Conservation (phyloP, 2,888 invertebrate genomes). For the Tromatobia lineatoria region DNA sequence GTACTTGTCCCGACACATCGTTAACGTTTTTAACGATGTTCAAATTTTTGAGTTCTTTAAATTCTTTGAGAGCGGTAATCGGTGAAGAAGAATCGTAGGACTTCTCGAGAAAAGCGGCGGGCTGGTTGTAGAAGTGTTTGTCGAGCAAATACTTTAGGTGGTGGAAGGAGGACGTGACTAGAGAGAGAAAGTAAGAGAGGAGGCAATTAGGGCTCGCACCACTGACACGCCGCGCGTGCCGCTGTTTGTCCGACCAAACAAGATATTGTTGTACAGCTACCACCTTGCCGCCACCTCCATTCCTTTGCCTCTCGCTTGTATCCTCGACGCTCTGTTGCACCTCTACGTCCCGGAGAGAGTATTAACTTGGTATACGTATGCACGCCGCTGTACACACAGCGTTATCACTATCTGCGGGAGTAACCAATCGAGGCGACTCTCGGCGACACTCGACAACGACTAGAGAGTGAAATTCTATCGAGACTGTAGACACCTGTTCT, state of each 20-base stretch:
- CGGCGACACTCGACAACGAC: constrained; percentile 21
- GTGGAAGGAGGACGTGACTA: constrained; percentile 33
- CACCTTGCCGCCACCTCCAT: constrained; percentile 40
- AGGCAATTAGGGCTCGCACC: constrained; percentile 69
- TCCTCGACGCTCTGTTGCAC: constrained; percentile 22
- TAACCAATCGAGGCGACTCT: constrained; percentile 59
- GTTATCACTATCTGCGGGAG: constrained; percentile 55
- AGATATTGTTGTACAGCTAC: constrained; percentile 78
- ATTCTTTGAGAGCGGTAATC: neutral
- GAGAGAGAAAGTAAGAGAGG: constrained; percentile 54
- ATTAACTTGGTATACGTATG: constrained; percentile 18
- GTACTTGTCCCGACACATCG: too few species aligned
- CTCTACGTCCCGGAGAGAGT: constrained; percentile 33
- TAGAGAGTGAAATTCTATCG: constrained; percentile 35
- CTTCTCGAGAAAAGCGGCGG: constrained; percentile 25
- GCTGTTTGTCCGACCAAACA: constrained; percentile 83
- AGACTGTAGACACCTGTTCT: constrained; percentile 39
- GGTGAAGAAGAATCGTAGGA: neutral
- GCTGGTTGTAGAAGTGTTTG: constrained; percentile 62
- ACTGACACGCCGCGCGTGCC: constrained; percentile 78
- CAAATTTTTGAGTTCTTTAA: neutral
- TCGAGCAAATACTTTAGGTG: constrained; percentile 72
- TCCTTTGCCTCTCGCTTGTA: constrained; percentile 32
- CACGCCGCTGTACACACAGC: constrained; percentile 32
- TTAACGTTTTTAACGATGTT: neutral